Evolutionary conservation across 2,113 vertebrate species (phyloP).

Genomic region (Orientallactaga bullata): DNA sequence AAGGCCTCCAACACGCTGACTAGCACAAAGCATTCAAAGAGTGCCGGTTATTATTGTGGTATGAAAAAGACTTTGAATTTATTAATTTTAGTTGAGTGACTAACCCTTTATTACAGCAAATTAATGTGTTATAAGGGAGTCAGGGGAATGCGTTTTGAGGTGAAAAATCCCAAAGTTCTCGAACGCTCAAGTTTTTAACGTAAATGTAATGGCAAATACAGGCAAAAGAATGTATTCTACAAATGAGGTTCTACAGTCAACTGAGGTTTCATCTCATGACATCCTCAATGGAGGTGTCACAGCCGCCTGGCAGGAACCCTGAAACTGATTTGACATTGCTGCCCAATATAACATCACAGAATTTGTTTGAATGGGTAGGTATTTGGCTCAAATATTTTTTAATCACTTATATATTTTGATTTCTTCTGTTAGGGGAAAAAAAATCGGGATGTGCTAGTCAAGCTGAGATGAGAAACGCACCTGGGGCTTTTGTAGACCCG

Average conservation of each 20-base stretch:
- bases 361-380: conserved; percentile 39
- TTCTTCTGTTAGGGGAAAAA: conserved; percentile 65
- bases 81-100: conserved; percentile 31
- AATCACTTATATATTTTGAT: conserved; percentile 76
- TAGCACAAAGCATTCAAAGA: background rate
- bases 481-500: conserved; percentile 61
- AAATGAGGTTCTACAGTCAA: conserved; percentile 34
- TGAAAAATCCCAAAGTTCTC: conserved; percentile 37
- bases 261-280: conserved; percentile 15
- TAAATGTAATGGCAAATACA: conserved; percentile 29
- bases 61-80: conserved; percentile 36
- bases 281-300: conserved; percentile 60
- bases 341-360: conserved; percentile 47
- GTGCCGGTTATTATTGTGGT: background rate
- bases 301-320: background rate
- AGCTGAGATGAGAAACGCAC: conserved; percentile 72
- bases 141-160: conserved; percentile 33
- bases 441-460: conserved; percentile 45
- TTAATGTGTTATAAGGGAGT: conserved; percentile 22
- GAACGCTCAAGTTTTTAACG: conserved; percentile 32
- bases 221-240: conserved; percentile 25
- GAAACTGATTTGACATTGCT: conserved; percentile 57
- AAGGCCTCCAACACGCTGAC: background rate
- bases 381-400: conserved; percentile 61
- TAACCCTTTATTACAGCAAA: conserved; percentile 17